Evolutionary conservation across 2,113 vertebrate species (phyloP), one percentile per base, ranked within the genome.

Genomic region (Gallinago jamesoni): DNA sequence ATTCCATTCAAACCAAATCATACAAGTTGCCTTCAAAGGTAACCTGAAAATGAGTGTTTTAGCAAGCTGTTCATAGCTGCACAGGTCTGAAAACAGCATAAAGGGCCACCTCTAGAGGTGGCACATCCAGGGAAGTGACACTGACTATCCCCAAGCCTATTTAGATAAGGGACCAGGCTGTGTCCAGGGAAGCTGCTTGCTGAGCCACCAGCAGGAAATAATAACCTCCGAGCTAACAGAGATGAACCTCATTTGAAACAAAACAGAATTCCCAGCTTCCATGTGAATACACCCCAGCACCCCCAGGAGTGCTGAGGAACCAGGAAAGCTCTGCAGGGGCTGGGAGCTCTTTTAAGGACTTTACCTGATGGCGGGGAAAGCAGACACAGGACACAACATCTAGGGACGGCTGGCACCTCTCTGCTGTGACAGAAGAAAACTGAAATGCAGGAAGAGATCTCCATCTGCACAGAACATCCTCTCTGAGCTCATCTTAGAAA

Each of bases 131-230:
- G 50, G 67, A 23, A 35, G 72, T 4, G 24, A 24, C n/a, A 7
- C 14, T 0, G 0, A 8, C 35, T 3, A 11, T 24, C 52, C 50
- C 41, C 37, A 63, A n/a, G 5, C 7, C 78, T 56, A 7, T 3
- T 6, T 7, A 15, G 72, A 19, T 18, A 35, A 48, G 25, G 64
- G 43, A 68, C 11, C 48, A 24, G 12, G 7, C 2, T 2, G 22
- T 30, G 18, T 4, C 50, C 24, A 8, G 59, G 37, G 55, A 50
- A 79, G 30, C 24, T 15, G 15, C 16, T 60, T 73, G n/a, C 69
- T 47, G 47, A 45, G 47, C 18, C 37, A 31, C 53, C 9, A 14
- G 43, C 4, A n/a, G 56, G n/a, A 63, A 84, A 12, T 1, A 30
- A 57, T 2, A 15, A 24, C 25, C 52, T 55, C 21, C 6, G 14